phyloP scores from a whole-genome alignment of 2,113 vertebrate species.

The Erpornis zantholeuca region DNA sequence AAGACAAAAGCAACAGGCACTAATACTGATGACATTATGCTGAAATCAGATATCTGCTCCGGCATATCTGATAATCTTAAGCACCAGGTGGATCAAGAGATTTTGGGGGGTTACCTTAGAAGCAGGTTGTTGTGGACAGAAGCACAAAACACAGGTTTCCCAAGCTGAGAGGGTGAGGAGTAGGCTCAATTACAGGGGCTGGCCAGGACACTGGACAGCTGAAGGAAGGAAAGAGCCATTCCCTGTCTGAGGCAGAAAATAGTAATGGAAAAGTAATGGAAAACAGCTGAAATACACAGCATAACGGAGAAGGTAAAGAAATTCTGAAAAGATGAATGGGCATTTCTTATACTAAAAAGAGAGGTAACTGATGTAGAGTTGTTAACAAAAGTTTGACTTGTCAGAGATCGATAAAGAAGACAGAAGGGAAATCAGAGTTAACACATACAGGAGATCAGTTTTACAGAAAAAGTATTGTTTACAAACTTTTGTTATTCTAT shows the following conservation, averaged over 20 bases:
- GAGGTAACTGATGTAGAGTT: background rate
- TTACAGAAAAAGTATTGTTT: background rate
- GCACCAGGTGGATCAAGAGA: background rate
- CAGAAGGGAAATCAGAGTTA: background rate
- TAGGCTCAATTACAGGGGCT: background rate
- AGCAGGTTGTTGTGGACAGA: background rate
- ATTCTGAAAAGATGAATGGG: background rate
- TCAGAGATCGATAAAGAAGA: background rate
- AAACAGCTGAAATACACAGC: background rate
- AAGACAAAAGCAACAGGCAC: background rate
- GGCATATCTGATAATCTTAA: background rate
- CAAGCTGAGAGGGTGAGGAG: background rate
- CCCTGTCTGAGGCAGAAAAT: background rate
- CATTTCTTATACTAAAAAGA: background rate
- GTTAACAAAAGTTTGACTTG: background rate
- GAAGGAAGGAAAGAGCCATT: background rate
- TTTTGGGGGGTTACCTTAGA: background rate
- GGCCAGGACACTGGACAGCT: background rate
- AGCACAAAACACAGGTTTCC: background rate
- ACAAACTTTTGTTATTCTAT: background rate
- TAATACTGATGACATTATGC: background rate
- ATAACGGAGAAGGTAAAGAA: background rate
- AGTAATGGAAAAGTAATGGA: background rate
- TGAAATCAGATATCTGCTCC: background rate
- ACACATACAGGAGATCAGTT: background rate